Conservation (phyloP, 2,888 invertebrate genomes). For the Mechanitis mazaeus region DNA sequence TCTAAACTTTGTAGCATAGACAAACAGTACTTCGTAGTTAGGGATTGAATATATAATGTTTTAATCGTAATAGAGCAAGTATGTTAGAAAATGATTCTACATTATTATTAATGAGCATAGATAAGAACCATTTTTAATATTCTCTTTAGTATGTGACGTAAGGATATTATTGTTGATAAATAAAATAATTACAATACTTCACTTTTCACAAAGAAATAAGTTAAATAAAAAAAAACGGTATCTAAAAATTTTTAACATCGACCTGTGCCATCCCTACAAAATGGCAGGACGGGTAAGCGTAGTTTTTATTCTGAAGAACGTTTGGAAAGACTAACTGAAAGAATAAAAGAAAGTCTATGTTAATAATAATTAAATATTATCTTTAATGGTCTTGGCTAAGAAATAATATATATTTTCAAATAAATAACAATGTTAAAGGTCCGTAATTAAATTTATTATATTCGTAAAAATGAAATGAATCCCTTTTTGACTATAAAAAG, state of each 20-base stretch:
- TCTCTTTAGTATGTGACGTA: too few relatives aligned
- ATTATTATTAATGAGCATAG: too few relatives aligned
- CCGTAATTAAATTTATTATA: constrained; percentile 14
- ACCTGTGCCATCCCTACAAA: constrained; percentile 4
- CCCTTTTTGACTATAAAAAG: constrained; percentile 23
- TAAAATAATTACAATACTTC: background rate
- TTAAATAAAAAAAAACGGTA: background rate
- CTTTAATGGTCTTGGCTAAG: constrained; percentile 19
- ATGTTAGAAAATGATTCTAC: too few relatives aligned
- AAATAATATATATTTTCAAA: constrained; percentile 18
- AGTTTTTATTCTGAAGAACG: constrained; percentile 5
- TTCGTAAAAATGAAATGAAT: background rate
- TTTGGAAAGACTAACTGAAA: constrained; percentile 1
- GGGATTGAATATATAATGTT: too few relatives aligned
- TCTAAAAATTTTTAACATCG: background rate
- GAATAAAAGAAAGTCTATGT: background rate
- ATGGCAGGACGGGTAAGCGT: constrained; percentile 6
- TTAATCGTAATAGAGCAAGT: too few relatives aligned
- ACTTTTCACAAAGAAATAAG: background rate
- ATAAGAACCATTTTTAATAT: too few relatives aligned
- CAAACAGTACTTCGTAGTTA: too few relatives aligned
- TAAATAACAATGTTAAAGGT: constrained; percentile 52
- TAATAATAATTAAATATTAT: constrained; percentile 16
- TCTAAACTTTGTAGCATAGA: too few relatives aligned
- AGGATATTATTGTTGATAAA: too few relatives aligned